Base-by-base conservation (phyloP, 2,888 invertebrate species). In the Clitarchus hookeri region DNA sequence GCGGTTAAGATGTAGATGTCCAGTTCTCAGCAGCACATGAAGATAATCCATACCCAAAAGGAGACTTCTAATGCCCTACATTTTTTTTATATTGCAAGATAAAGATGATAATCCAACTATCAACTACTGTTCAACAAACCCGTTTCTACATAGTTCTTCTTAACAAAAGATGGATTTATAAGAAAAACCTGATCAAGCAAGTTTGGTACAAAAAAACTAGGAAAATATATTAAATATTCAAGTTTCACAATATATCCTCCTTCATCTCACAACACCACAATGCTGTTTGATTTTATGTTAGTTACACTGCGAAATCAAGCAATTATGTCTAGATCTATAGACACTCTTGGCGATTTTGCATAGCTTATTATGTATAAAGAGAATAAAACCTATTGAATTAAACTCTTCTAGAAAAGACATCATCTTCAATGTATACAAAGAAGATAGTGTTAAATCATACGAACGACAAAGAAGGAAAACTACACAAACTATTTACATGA, bases 261-360 rank as follows among this genome's bases (percentile, higher is more conserved):
- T 23, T 78, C 78, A 78, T 78, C 13, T 78, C n/a, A 78, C 0
- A 78, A 6, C 78, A 78, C 11, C 78, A 26, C 4, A 19, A 78
- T 23, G 16, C 19, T 78, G 78, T 78, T 78, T 78, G 78, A 78
- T 78, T 78, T 78, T 78, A 78, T 78, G 78, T 78, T 78, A 19
- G 19, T 78, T 19, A 12, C 78, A 78, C 78, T 0, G 19, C 6
- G 19, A 78, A 78, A 9, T 78, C n/a, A n/a, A n/a, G n/a, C n/a
- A n/a, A n/a, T n/a, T n/a, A n/a, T n/a, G n/a, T n/a, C 11, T 78
- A 78, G 19, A 48, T 48, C 6, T 48, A 9, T 48, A 48, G 48
- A 48, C 48, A 48, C 48, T 48, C 12, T 48, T 48, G 48, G 48
- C 6, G 48, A 48, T 12, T 48, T 48, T 9, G 48, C 12, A 9